Conservation (phyloP, 2,113 vertebrate species). For the Antidorcas marsupialis region DNA sequence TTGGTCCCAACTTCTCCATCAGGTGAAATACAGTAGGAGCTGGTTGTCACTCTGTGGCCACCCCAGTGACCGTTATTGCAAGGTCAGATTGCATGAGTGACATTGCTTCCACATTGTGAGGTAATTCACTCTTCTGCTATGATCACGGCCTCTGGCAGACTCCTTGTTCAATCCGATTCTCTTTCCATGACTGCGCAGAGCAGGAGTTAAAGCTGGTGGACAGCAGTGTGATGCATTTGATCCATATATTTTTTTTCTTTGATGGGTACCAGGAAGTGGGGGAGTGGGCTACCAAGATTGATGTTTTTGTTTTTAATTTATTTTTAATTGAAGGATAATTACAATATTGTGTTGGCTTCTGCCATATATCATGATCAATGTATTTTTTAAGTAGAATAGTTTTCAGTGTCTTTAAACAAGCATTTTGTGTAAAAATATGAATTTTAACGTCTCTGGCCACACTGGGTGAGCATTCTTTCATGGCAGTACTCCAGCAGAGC, state of each 20-base stretch:
- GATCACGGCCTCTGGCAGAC: neutral
- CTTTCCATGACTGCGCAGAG: neutral
- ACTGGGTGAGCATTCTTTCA: neutral
- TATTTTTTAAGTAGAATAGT: neutral
- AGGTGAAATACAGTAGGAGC: neutral
- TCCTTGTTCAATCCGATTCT: neutral
- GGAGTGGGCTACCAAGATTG: neutral
- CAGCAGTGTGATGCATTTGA: neutral
- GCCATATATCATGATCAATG: neutral
- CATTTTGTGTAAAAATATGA: neutral
- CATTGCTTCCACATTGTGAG: neutral
- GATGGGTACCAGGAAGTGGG: neutral
- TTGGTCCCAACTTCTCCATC: neutral
- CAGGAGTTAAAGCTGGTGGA: neutral
- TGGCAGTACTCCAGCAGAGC: neutral
- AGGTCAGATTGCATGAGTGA: neutral
- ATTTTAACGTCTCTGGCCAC: neutral
- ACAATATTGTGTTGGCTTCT: neutral
- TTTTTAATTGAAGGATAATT: neutral
- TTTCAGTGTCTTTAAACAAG: neutral
- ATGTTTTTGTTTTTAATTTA: neutral
- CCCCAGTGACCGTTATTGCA: neutral
- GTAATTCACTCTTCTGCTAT: neutral
- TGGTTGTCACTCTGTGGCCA: neutral
- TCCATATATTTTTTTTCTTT: neutral